Evolutionary conservation across 2,113 vertebrate genomes (phyloP), one percentile per base, ranked within the genome.

Genomic region (Ibidorhyncha struthersii): DNA sequence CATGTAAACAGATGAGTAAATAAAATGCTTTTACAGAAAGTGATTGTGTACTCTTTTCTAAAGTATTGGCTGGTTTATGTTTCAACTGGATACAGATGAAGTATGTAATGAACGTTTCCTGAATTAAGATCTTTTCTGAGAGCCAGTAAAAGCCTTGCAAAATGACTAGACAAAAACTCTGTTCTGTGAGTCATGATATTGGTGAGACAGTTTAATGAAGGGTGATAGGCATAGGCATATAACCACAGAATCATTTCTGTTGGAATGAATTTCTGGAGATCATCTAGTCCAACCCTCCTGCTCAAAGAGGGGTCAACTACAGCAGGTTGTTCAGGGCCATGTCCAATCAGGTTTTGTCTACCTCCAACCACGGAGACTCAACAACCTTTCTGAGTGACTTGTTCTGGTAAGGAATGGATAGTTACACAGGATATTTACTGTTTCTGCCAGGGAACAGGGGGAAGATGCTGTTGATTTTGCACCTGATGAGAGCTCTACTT

Each of bases 1-100:
- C 94, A 94, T 93, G 88, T 72, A 82, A 96, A 90, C 15, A 96
- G 89, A 82, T 59, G 86, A 96, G 70, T 86, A 90, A 96, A 96
- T 91, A 92, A 96, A 89, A 94, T 86, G 77, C 11, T 85, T 94
- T 86, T 27, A 18, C 43, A 92, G 77, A 90, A 97, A 97, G 53
- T 72, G 71, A 93, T 86, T 84, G 78, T 95, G 90, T 93, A 82
- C 88, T 93, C 74, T 88, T 32, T 49, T 90, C 70, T 83, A 50
- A 94, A 92, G 52, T 36, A 67, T 52, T 12, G 41, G 25, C 41
- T 91, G 80, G 69, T 91, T 78, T 82, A 27, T 66, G 43, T 67
- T 92, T 95, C 77, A 90, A 8, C 23, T 92, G 43, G 50, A 41
- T 45, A 45, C 6, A 82, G 78, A 72, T 29, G 49, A 86, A 78